Base-by-base conservation (phyloP, 2,888 invertebrate genomes). In the Anoncus sp. region DNA sequence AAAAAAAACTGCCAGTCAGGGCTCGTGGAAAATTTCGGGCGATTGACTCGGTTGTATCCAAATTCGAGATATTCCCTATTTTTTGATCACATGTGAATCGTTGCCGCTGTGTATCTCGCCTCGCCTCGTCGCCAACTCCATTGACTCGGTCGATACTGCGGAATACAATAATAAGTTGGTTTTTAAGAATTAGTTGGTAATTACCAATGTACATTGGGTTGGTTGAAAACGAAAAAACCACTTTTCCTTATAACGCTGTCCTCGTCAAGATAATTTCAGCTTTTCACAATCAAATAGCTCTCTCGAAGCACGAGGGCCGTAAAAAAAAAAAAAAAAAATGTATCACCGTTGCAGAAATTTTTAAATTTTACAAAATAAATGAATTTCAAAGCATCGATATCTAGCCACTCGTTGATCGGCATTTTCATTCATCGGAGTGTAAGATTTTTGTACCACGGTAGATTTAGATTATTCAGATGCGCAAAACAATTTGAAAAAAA, bases 91-190 rank as follows among this genome's bases (percentile, higher is more conserved):
- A 98, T 98, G 92, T 98, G 98, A 91, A 98, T 98, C 79, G 98
- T 97, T 69, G 98, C 98, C 43, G 98, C 98, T 22, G 98, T 98
- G 92, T 98, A 98, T 87, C 98, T 95, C 10, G 98, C 97, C 91
- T 98, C 98, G 12, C 97, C 97, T 87, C 97, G 94, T 85, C 96
- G 93, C 96, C 97, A 97, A 86, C 96, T 95, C 98, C 98, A 98
- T 84, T 97, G 97, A 85, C 96, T 97, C 80, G 98, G 98, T 82
- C 98, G 98, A 91, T 98, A 98, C 98, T 98, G 93, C 81, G 93
- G 80, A 38, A 12, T 92, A 77, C 75, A 79, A 80, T 81, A 84
- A 70, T 63, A 77, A 71, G n/a, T n/a, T 20, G 74, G 55, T 35
- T 38, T 53, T 73, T 4, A 10, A 6, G 10, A 38, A 38, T 12